These are phyloP conservation scores for Edolisoma coerulescens DNA, from an alignment of 2,113 vertebrate genomes.

Conservation along the genomic window DNA sequence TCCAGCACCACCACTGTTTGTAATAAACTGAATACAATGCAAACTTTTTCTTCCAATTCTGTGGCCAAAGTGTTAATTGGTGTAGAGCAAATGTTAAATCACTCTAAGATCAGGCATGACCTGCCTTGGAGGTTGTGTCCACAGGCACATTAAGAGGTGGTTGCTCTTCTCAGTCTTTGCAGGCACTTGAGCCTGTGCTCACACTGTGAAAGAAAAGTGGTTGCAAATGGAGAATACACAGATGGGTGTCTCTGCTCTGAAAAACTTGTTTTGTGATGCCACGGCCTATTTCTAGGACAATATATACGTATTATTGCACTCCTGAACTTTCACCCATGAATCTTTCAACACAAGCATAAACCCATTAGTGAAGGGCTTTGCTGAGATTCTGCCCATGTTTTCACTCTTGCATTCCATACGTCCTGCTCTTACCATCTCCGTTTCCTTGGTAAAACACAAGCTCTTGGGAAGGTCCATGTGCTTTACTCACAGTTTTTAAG, in stretches of 20 bases:
- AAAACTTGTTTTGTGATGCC: not conserved
- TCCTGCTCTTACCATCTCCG: not conserved
- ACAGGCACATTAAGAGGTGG: not conserved
- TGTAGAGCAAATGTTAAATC: not conserved
- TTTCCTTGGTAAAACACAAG: not conserved
- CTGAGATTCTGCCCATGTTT: not conserved
- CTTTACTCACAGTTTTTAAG: not conserved
- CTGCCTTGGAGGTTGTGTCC: not conserved
- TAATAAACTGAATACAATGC: not conserved
- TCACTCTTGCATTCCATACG: not conserved
- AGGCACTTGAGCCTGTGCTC: not conserved
- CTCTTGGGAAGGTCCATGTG: not conserved
- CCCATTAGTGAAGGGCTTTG: not conserved
- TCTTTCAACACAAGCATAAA: not conserved
- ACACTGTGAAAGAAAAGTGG: not conserved
- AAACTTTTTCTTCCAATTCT: not conserved
- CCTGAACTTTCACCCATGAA: not conserved
- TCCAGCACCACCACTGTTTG: not conserved
- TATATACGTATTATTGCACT: accelerated
- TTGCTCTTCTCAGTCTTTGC: not conserved
- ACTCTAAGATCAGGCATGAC: not conserved
- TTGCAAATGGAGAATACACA: not conserved
- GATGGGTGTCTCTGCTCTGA: not conserved
- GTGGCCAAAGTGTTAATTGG: not conserved
- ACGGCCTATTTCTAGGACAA: not conserved